phyloP scores from a whole-genome alignment of 2,888 invertebrate genomes.

The Hydropsyche betteni region DNA sequence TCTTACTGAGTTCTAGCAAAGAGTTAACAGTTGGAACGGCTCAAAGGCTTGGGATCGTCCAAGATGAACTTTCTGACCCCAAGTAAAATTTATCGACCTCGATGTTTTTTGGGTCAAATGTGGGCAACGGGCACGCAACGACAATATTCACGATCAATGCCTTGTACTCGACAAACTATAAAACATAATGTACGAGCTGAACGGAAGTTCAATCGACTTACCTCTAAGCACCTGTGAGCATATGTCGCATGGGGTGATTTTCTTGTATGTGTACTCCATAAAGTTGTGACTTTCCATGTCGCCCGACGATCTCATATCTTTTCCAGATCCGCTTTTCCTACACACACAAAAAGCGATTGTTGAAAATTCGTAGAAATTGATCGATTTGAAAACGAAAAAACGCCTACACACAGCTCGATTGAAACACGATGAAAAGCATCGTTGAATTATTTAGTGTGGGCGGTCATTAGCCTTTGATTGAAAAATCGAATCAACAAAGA shows the following conservation, averaged over 20 bases:
- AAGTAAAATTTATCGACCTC: conserved; percentile 23
- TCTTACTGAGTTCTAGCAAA: no score
- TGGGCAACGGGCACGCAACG: neutral
- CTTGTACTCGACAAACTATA: neutral
- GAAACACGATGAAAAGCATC: no score
- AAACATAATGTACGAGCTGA: neutral
- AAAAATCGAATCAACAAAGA: no score
- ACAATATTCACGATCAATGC: conserved; percentile 1
- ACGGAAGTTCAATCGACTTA: conserved; percentile 58
- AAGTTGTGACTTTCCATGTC: conserved; percentile 84
- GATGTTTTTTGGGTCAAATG: conserved; percentile 22
- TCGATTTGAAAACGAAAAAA: no score
- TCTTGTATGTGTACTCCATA: conserved; percentile 94
- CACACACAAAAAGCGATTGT: conserved; percentile 40
- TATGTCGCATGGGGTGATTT: conserved; percentile 93
- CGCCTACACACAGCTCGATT: no score
- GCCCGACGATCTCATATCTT: conserved; percentile 68
- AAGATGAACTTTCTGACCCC: conserved; percentile 12
- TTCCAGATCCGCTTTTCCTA: conserved; percentile 78
- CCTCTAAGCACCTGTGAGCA: conserved; percentile 93
- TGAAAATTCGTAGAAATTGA: no score
- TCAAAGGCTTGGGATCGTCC: neutral
- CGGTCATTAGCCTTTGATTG: no score
- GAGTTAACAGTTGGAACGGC: neutral
- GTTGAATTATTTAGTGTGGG: no score